Conservation (phyloP, 1,140 invertebrate species). For the Ceratitis capitata region DNA sequence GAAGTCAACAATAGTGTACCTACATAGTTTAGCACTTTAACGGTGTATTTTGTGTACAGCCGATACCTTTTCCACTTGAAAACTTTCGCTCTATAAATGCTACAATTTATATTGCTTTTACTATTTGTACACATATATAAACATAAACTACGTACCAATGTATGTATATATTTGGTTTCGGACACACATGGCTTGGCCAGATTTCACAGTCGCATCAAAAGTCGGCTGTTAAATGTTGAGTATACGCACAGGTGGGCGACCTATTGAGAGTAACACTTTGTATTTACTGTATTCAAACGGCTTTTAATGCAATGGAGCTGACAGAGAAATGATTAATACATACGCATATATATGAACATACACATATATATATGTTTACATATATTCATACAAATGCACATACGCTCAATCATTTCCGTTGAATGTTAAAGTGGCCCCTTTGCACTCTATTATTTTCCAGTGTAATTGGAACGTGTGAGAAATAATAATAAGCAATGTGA, state of each 20-base stretch:
- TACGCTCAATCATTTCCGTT: slow-evolving; percentile 63
- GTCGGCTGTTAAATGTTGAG: not conserved
- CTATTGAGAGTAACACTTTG: not conserved
- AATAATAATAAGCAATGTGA: slow-evolving; percentile 47
- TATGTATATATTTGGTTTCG: not conserved
- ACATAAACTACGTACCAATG: too few relatives aligned
- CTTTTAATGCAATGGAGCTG: not conserved
- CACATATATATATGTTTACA: not conserved
- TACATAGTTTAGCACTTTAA: slow-evolving; percentile 65
- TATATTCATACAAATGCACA: not conserved
- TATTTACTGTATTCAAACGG: not conserved
- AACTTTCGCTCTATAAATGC: not conserved
- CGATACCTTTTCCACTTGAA: slow-evolving; percentile 4
- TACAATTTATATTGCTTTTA: not conserved
- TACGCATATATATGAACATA: not conserved
- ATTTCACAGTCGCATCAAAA: not conserved
- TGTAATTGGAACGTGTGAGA: slow-evolving; percentile 65
- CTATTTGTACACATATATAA: too few relatives aligned
- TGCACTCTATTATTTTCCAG: slow-evolving; percentile 63
- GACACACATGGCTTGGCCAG: not conserved
- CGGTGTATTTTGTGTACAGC: not conserved
- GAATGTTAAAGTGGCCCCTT: slow-evolving; percentile 64
- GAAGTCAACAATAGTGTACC: slow-evolving; percentile 49
- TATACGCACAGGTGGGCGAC: slow-evolving; percentile 4
- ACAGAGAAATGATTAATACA: not conserved